phyloP scores from a whole-genome alignment of 2,113 vertebrate species.

The Notiomystis cincta region DNA sequence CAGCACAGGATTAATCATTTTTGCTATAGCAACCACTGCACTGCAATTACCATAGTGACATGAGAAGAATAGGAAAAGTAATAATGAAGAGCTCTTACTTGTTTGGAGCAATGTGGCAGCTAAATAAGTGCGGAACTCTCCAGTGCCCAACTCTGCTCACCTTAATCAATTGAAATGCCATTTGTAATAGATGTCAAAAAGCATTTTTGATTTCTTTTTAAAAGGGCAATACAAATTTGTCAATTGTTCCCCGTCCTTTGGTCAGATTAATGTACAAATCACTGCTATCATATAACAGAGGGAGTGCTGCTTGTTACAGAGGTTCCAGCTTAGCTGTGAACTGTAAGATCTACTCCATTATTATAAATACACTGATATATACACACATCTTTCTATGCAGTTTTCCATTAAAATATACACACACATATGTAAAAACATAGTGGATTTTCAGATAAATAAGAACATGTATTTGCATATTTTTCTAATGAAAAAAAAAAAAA shows the following conservation, averaged over 20 bases:
- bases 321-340: not conserved
- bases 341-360: not conserved
- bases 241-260: not conserved
- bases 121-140: slow-evolving; percentile 22
- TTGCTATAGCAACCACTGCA: slow-evolving; percentile 60
- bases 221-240: not conserved
- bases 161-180: slow-evolving; percentile 15
- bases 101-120: slow-evolving; percentile 35
- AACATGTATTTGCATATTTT: not conserved
- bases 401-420: not conserved
- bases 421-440: not conserved
- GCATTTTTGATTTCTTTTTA: not conserved
- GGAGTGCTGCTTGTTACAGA: not conserved
- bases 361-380: not conserved
- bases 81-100: slow-evolving; percentile 37
- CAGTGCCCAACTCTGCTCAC: not conserved
- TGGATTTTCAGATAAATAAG: not conserved
- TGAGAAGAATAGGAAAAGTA: slow-evolving; percentile 23
- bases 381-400: not conserved
- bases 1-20: slow-evolving; percentile 43
- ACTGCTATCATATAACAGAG: not conserved
- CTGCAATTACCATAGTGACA: slow-evolving; percentile 56
- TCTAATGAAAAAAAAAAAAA: not conserved
- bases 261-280: not conserved
- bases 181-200: slow-evolving; percentile 16